Evolutionary conservation across 2,797 vertebrate genomes (phyloP).

Genomic region (Pogonophryne albipinna): DNA sequence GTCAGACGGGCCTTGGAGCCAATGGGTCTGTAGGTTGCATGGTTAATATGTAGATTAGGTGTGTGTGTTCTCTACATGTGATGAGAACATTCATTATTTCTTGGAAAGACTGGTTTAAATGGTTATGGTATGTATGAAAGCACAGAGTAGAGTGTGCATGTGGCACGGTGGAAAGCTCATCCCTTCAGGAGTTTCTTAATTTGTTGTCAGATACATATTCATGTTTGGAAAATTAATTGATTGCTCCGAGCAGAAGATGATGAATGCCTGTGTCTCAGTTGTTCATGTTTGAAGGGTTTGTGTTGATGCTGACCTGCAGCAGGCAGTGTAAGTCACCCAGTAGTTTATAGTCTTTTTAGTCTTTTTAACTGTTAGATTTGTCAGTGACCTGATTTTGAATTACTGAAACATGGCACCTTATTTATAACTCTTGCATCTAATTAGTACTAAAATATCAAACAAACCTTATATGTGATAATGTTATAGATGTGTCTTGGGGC

Average conservation of each 20-base stretch:
- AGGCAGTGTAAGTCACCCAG: neutral
- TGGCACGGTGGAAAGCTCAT: conserved; percentile 3
- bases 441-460: too few relatives aligned
- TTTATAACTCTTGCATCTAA: too few relatives aligned
- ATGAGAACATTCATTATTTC: conserved; percentile 34
- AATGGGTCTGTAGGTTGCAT: conserved; percentile 38
- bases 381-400: neutral
- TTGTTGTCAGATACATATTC: conserved; percentile 48
- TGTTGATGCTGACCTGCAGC: neutral
- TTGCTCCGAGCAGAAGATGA: conserved; percentile 25
- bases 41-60: conserved; percentile 38
- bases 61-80: conserved; percentile 27
- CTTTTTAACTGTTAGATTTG: neutral
- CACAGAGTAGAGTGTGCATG: neutral
- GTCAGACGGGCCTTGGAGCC: conserved; percentile 76
- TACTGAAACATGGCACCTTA: neutral
- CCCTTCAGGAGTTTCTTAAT: conserved; percentile 31
- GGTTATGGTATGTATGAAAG: conserved; percentile 7
- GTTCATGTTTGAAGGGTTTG: neutral
- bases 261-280: neutral
- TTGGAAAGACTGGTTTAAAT: conserved; percentile 32
- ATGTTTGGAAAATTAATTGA: conserved; percentile 33
- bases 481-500: conserved; percentile 35
- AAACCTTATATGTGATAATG: neutral
- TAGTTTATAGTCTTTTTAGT: neutral